Evolutionary conservation across 2,797 vertebrate genomes (phyloP).

Genomic region (Allobates femoralis): DNA sequence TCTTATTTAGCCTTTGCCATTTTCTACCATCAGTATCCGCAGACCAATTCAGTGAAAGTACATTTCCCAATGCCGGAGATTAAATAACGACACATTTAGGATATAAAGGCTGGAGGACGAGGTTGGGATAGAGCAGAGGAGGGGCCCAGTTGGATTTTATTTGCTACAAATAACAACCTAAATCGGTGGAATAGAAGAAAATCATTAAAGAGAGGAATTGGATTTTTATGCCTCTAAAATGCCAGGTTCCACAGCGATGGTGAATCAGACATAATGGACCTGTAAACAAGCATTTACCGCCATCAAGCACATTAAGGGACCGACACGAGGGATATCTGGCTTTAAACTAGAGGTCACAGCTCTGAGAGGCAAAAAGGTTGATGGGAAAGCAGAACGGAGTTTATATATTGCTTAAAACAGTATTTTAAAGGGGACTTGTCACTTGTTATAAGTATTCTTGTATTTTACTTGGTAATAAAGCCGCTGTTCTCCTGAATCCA

Average conservation of each 20-base stretch:
- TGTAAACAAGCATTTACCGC: slow-evolving; percentile 53
- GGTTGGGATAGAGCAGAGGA: slow-evolving; percentile 12
- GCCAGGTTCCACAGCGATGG: slow-evolving; percentile 22
- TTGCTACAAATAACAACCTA: slow-evolving; percentile 45
- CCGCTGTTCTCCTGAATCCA: too few species aligned
- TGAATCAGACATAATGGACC: slow-evolving; percentile 35
- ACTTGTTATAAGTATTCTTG: too few species aligned
- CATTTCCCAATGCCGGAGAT: not conserved
- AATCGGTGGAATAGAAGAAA: slow-evolving; percentile 25
- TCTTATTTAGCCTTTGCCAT: slow-evolving; percentile 16
- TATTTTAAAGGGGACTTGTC: too few species aligned
- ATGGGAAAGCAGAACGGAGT: not conserved
- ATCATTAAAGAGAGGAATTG: slow-evolving; percentile 20
- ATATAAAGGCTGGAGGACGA: slow-evolving; percentile 9
- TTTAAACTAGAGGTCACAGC: slow-evolving; percentile 32
- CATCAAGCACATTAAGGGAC: slow-evolving; percentile 18
- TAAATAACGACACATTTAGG: slow-evolving; percentile 9
- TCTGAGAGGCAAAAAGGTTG: not conserved
- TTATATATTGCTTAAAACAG: too few species aligned
- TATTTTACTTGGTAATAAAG: too few species aligned
- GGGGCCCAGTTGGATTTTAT: slow-evolving; percentile 27
- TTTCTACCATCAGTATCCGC: slow-evolving; percentile 15
- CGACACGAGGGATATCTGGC: not conserved
- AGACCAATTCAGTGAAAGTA: slow-evolving; percentile 2
- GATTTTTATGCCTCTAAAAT: slow-evolving; percentile 46